Evolutionary conservation across 1,140 invertebrate species (phyloP), one percentile per base, ranked within the genome.

Genomic region (Drosophila ohnishii): DNA sequence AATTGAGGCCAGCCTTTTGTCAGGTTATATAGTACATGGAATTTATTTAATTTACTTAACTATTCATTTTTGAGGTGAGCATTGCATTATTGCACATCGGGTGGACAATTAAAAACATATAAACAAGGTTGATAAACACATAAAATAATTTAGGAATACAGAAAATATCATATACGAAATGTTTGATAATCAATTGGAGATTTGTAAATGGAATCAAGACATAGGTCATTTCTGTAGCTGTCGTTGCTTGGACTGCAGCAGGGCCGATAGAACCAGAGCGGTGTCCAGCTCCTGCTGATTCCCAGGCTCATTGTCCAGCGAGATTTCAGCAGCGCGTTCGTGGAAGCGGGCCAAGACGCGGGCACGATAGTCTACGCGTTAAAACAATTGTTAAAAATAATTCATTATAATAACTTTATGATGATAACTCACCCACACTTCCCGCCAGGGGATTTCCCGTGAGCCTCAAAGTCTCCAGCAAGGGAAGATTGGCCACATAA

Each of bases 211-310:
- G 32, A 66, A 60, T 61, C 48, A 30, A 19, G 37, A 39, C 19
- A 30, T 8, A 45, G 51, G 61, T 87, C 72, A 87, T 67, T 87
- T 88, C 11, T 67, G 58, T 19, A 47, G 72, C n/a, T 72, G 65
- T 5, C 80, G 65, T 35, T 87, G 76, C 50, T 90, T 90, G 1
- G 91, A 91, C 42, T 79, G 95, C 81, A 95, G 94, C 56, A 99
- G 93, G 1, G 97, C 97, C 90, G 97, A 96, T 47, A 98, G 92
- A 13, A 99, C 95, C 39, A 97, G 95, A 1, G 98, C 97, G 13
- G 96, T 98, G 87, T 99, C 97, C 47, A 98, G 91, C 92, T 99
- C 98, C 79, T 96, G 96, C 88, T 97, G 95, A 30, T 95, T 95
- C 0, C 97, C 95, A 76, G 95, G 96, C 82, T 97, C 95, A 90